A percentile compares a stretch with the other conserved stretches of the same genome.
Conservation (phyloP, 2,888 invertebrate genomes). For the Pyrrhia umbra region DNA sequence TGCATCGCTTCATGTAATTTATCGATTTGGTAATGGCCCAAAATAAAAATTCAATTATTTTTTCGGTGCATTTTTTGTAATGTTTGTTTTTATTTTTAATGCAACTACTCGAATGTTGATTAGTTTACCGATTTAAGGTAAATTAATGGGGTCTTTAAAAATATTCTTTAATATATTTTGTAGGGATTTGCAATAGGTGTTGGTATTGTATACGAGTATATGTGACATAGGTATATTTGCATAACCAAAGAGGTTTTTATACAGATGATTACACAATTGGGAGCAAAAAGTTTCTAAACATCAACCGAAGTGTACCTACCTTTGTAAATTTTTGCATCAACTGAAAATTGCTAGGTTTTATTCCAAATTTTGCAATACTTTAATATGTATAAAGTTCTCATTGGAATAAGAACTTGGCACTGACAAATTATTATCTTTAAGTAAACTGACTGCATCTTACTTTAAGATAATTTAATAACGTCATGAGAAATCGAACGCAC, state of each 20-base stretch:
- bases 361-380: too few species aligned
- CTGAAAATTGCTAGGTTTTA: too few species aligned
- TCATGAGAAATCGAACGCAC: too few species aligned
- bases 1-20: constrained; percentile 68
- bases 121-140: constrained; percentile 45
- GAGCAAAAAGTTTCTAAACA: too few species aligned
- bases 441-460: too few species aligned
- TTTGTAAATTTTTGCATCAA: too few species aligned
- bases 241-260: constrained; percentile 4
- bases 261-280: constrained; percentile 10
- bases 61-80: constrained; percentile 59
- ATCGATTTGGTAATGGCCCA: constrained; percentile 65
- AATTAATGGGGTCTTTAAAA: constrained; percentile 48
- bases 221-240: constrained; percentile 33
- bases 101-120: constrained; percentile 61
- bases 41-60: constrained; percentile 77
- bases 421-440: too few species aligned
- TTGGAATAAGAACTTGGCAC: too few species aligned
- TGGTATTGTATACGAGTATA: constrained; percentile 4
- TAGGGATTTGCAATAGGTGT: constrained; percentile 12
- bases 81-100: constrained; percentile 68
- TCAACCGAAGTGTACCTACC: too few species aligned
- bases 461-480: too few species aligned
- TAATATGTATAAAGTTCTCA: too few species aligned
- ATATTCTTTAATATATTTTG: constrained; percentile 31